Base-by-base conservation (phyloP, 2,113 vertebrate species). In the Nyctereutes procyonoides region DNA sequence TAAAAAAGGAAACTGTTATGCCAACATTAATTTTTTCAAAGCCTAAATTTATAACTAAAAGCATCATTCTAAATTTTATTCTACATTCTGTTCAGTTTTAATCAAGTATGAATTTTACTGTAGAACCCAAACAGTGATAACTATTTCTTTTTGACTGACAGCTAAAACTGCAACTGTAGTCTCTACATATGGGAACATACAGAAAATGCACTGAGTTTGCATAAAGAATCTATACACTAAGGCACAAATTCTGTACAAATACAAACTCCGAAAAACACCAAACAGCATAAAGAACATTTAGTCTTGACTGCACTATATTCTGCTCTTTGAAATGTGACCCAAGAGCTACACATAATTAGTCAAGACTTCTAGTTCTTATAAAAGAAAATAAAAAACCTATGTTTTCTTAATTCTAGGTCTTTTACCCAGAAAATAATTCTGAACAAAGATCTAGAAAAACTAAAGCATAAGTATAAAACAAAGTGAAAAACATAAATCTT, bases 41-140 rank as follows among this genome's bases (percentile, higher is more conserved):
- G 24, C 92, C 58, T 94, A 89, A 35, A 48, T 95, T 83, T 81
- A 56, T 32, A 79, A 93, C 28, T 93, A 56, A 96, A 95, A 92
- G 19, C 17, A 95, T 53, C 60, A 60, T 56, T 73, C 22, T 65
- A 79, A 95, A 92, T 38, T 96, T 82, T 82, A 85, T 85, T 80
- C 51, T 56, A 16, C 55, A 56, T 56, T 56, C 55, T 56, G 55
- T 16, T 56, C 62, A 79, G 26, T 73, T 93, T 88, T 91, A 93
- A 83, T 71, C 13, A 95, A 58, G 13, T 65, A 63, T 73, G 71
- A 76, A 91, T 60, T 90, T 60, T 67, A 92, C 6, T 94, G 24
- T 90, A 88, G 81, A 96, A 63, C 13, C 67, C 28, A 81, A 93
- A 83, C 43, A 85, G 32, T 77, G 17, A 38, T 71, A 96, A 93